Base-by-base conservation (phyloP, 2,888 invertebrate species). In the Melanargia galathea region DNA sequence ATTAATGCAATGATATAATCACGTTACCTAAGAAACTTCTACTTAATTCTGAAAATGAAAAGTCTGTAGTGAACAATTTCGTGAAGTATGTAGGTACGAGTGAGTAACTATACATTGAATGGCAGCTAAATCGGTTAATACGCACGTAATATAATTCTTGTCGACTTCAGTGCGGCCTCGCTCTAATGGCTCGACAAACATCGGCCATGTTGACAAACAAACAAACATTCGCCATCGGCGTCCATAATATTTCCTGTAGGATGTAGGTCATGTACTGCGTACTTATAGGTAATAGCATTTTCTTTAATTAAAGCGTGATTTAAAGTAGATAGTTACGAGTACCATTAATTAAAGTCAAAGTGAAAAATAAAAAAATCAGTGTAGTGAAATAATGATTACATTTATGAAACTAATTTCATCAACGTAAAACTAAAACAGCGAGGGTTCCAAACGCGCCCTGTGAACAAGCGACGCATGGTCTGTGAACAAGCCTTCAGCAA, bases 181-280 rank as follows among this genome's bases (percentile, higher is more conserved):
- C 78, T 82, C 84, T 86, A 88, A 89, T 88, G 86, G 86, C 73
- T 82, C 71, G 76, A 77, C 83, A 87, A 87, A 88, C 84, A 86
- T 66, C 65, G 71, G 73, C 74, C 68, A 70, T 81, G 79, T 83
- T 84, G 78, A 79, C 80, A 80, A 82, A 81, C 81, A 81, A 80
- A 80, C 78, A 79, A 75, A 77, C 72, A 74, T 69, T 74, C 73
- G 73, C 70, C 63, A 72, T 71, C 70, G 72, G 70, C 72, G 78
- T 75, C 72, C 72, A 70, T 67, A 71, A 63, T 70, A 71, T 74
- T 77, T 71, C 73, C 73, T 67, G 68, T 55, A 70, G 64, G 67
- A 78, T 76, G 70, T 82, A 74, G 79, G 78, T 73, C 73, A 73
- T 64, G 68, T 66, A 63, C 13, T 57, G 40, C 62, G 38, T 46